Conservation (phyloP, 2,797 vertebrate species). For the Eulemur coronatus region DNA sequence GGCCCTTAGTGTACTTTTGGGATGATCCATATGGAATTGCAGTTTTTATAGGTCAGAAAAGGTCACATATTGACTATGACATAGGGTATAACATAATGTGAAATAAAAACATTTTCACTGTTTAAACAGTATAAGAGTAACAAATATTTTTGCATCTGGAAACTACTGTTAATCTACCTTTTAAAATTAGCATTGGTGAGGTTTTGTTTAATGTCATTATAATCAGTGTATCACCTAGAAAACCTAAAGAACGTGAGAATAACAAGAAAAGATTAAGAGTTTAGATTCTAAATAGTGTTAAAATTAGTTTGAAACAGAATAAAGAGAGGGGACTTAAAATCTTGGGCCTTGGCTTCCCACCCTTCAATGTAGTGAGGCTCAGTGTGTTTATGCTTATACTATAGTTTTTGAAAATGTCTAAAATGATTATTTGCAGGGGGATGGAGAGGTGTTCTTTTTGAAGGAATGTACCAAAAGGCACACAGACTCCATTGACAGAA, state of each 20-base stretch:
- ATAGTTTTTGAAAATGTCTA: conserved; percentile 16
- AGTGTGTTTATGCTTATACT: neutral
- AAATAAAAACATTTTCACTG: neutral
- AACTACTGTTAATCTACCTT: neutral
- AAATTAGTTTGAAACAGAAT: neutral
- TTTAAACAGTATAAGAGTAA: neutral
- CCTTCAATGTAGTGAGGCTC: neutral
- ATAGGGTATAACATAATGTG: neutral
- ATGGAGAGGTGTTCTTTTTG: conserved; percentile 91
- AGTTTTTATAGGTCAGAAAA: neutral
- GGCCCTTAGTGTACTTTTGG: neutral
- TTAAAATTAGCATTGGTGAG: neutral
- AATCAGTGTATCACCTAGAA: neutral
- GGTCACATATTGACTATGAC: neutral
- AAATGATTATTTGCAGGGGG: conserved; percentile 88
- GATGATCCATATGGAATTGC: neutral
- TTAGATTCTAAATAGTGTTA: neutral
- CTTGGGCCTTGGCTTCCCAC: neutral
- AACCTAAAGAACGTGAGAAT: neutral
- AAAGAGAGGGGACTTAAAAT: neutral
- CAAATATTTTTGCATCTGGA: neutral
- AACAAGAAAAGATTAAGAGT: neutral
- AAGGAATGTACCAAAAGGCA: conserved; percentile 94
- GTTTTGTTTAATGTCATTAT: neutral
- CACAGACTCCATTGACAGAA: conserved; percentile 91